Conservation (phyloP, 2,888 invertebrate species). For the Liposcelis brunnea region DNA sequence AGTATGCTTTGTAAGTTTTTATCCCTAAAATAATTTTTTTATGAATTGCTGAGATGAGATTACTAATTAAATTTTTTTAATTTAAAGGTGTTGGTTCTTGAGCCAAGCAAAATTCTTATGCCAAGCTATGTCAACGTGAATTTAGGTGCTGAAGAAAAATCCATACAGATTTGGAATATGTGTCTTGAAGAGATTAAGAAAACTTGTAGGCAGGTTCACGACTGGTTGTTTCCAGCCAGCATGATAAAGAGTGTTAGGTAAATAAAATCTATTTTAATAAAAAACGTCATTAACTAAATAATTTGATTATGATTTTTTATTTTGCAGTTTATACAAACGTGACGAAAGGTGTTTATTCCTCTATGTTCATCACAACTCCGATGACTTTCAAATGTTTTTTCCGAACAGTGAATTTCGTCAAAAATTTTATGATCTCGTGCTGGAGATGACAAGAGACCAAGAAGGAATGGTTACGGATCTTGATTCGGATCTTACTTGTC, state of each 20-base stretch:
- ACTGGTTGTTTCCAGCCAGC: slow-evolving; percentile 85
- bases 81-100: slow-evolving; percentile 70
- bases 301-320: neutral
- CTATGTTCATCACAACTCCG: slow-evolving; percentile 95
- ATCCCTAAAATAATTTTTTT: too few species aligned
- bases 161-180: slow-evolving; percentile 72
- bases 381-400: slow-evolving; percentile 96
- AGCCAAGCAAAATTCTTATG: slow-evolving; percentile 83
- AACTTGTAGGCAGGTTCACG: slow-evolving; percentile 68
- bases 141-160: slow-evolving; percentile 82
- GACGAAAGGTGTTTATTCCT: slow-evolving; percentile 91
- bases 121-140: slow-evolving; percentile 94
- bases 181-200: slow-evolving; percentile 62
- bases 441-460: slow-evolving; percentile 77
- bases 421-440: slow-evolving; percentile 65
- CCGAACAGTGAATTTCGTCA: slow-evolving; percentile 76
- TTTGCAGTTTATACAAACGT: slow-evolving; percentile 72
- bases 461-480: slow-evolving; percentile 58
- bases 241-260: slow-evolving; percentile 75
- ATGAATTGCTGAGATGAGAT: too few species aligned
- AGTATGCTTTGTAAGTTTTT: too few species aligned
- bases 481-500: slow-evolving; percentile 54
- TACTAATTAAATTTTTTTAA: too few species aligned
- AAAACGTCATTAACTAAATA: neutral
- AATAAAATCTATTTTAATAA: slow-evolving; percentile 10